Evolutionary conservation across 2,888 invertebrate species (phyloP).

Genomic region (Camptogramma bilineatum): DNA sequence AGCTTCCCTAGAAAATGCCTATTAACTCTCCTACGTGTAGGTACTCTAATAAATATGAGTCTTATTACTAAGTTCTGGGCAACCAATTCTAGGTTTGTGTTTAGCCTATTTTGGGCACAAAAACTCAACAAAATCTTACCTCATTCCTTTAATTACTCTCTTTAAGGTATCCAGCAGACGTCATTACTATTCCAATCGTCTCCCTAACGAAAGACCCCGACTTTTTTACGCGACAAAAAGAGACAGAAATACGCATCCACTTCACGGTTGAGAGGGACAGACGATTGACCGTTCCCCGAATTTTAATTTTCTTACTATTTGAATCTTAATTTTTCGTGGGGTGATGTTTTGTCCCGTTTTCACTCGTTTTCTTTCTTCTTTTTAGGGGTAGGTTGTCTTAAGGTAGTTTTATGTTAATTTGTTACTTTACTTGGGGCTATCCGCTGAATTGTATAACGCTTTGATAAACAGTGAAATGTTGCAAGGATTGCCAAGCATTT

Average conservation of each 20-base stretch:
- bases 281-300: slow-evolving; percentile 78
- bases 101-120: not conserved
- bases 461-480: slow-evolving; percentile 20
- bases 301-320: slow-evolving; percentile 86
- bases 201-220: slow-evolving; percentile 58
- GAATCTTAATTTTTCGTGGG: slow-evolving; percentile 85
- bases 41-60: too few species aligned
- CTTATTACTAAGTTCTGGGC: too few species aligned
- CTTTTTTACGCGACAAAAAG: slow-evolving; percentile 63
- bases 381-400: slow-evolving; percentile 53
- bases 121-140: slow-evolving; percentile 4
- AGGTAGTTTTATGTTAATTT: slow-evolving; percentile 60
- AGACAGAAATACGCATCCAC: slow-evolving; percentile 43
- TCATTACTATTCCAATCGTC: slow-evolving; percentile 42
- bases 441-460: slow-evolving; percentile 18
- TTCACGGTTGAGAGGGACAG: slow-evolving; percentile 54
- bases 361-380: slow-evolving; percentile 66
- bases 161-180: slow-evolving; percentile 32
- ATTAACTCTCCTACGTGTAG: too few species aligned
- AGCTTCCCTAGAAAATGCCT: too few species aligned
- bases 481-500: not conserved
- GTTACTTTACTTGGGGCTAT: slow-evolving; percentile 53
- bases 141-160: slow-evolving; percentile 32
- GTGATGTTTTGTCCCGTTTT: slow-evolving; percentile 62
- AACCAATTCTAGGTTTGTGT: too few species aligned